Evolutionary conservation across 2,888 invertebrate species (phyloP), one percentile per base, ranked within the genome.

Genomic region (Phengaris alcon): DNA sequence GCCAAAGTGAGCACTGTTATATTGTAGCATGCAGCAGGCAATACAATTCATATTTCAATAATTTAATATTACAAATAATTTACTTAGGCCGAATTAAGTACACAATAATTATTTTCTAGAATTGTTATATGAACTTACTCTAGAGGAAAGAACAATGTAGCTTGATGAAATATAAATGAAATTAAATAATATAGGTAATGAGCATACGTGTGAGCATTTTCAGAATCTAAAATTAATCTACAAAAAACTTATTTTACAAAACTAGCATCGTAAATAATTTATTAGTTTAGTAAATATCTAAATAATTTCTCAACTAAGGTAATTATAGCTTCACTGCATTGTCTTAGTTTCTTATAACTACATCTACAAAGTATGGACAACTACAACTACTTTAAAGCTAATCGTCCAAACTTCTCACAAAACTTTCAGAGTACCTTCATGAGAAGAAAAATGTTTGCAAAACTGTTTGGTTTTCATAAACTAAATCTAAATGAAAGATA

Each of bases 391-490:
- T 84, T 80, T 88, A 86, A 90, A 90, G 90, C 91, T 91, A 91
- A 83, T 85, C 86, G 88, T 90, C 86, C 88, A 86, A 89, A 90
- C 90, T 91, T 90, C 89, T 90, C 90, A 90, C 88, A 91, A 90
- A 92, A 91, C 90, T 90, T 92, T 90, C 88, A 89, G 87, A 89
- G 89, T 90, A 89, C 89, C 89, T 90, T 90, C 86, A 91, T 91
- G 90, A 92, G 91, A 90, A 93, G 92, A 93, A 93, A 93, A 93
- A 91, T 93, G 93, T 93, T 93, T 93, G 93, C 93, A 93, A 91
- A 93, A 93, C 92, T 92, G 93, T 93, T 91, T 84, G 84, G 82
- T 83, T 86, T 22, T 80, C 79, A 81, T 85, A 84, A 84, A 83
- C 85, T 84, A 83, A 90, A 88, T 90, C 90, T 89, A 88, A 87